Base-by-base conservation (phyloP, 2,888 invertebrate species). In the Rhamnusium bicolor region DNA sequence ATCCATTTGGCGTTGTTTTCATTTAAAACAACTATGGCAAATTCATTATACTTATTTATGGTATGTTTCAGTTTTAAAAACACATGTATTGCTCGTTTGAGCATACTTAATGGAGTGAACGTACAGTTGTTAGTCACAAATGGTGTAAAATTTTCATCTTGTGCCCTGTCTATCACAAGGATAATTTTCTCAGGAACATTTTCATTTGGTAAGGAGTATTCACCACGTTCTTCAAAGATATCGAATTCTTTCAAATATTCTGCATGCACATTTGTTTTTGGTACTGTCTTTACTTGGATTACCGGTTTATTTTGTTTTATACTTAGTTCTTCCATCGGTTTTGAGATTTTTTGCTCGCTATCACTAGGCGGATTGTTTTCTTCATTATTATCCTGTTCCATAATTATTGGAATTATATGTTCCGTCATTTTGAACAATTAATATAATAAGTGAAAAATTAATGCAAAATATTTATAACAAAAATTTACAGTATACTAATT, bases 21-120 rank as follows among this genome's bases (percentile, higher is more conserved):
- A 81, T 91, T 90, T 60, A 94, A 81, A 5, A 90, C 85, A 60
- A 93, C 84, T 40, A 94, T 82, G 21, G 93, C 92, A 89, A 90
- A 94, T 85, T 93, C 91, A 61, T 93, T 93, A 73, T 86, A 88
- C 49, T 87, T 88, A 81, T 92, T 91, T 24, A 93, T 91, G 0
- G 89, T 88, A 78, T 89, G 87, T 86, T 94, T 94, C 16, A 91
- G 90, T 80, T 91, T 87, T 7, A 94, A 80, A 82, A 93, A 94
- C 79, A 92, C 90, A 76, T 92, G 91, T 1, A 93, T 82, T 1
- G 91, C 90, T 65, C 91, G 88, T 85, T 92, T 93, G 70, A 93
- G 87, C 91, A 93, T 92, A 74, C 89, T 89, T 7, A 93, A 85
- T 0, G 92, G 90, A 10, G 90, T 87, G 73, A 90, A 91, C 1